Conservation (phyloP, 1,140 invertebrate genomes). For the Drosophila pallidifrons region DNA sequence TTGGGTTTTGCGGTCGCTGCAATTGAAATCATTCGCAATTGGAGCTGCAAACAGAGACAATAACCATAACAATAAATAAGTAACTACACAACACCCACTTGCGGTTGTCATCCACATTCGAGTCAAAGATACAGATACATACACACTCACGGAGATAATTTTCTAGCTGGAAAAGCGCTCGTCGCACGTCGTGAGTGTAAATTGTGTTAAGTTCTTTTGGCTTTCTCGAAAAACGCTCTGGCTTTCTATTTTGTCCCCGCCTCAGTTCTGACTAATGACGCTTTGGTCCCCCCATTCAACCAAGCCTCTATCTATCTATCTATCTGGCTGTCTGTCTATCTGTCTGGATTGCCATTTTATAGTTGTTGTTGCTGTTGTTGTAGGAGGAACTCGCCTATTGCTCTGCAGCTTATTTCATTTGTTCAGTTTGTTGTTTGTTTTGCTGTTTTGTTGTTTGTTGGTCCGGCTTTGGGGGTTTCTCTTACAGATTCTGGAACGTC, state of each 20-base stretch:
- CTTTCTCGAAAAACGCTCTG: constrained; percentile 57
- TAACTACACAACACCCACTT: constrained; percentile 66
- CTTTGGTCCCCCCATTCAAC: constrained; percentile 44
- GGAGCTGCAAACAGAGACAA: constrained; percentile 64
- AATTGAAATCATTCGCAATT: constrained; percentile 73
- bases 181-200: constrained; percentile 62
- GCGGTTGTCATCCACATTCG: constrained; percentile 62
- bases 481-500: constrained; percentile 65
- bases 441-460: constrained; percentile 22
- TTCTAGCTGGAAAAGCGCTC: constrained; percentile 74
- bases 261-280: constrained; percentile 73
- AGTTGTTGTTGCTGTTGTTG: constrained; percentile 21
- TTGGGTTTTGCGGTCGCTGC: constrained; percentile 65
- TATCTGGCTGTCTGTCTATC: constrained; percentile 12
- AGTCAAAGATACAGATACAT: constrained; percentile 4
- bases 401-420: constrained; percentile 39
- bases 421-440: constrained; percentile 9
- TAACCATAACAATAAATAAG: constrained; percentile 13
- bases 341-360: constrained; percentile 35
- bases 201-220: constrained; percentile 82
- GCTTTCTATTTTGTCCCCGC: constrained; percentile 73
- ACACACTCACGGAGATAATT: constrained; percentile 48
- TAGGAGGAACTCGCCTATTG: constrained; percentile 45
- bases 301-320: not conserved
- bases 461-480: constrained; percentile 56